Evolutionary conservation across 1,140 invertebrate genomes (phyloP).

Genomic region (Drosophila guanche): DNA sequence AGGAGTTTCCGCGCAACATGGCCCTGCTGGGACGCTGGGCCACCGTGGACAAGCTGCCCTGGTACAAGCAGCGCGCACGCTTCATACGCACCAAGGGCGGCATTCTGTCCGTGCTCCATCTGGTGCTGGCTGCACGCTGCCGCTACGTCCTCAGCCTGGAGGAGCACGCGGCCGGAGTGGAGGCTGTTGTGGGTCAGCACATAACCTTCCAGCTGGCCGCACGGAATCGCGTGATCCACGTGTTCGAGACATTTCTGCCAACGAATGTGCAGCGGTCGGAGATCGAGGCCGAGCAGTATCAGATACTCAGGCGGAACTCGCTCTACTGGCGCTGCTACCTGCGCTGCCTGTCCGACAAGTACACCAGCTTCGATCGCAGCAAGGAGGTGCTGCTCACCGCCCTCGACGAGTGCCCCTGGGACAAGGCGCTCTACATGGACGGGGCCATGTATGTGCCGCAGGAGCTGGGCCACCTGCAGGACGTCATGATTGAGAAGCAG

Average conservation of each 20-base stretch:
- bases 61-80: constrained; percentile 56
- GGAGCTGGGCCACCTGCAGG: constrained; percentile 87
- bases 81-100: constrained; percentile 53
- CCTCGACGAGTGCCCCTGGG: constrained; percentile 88
- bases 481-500: constrained; percentile 89
- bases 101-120: constrained; percentile 58
- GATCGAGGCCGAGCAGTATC: constrained; percentile 42
- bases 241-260: constrained; percentile 68
- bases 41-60: constrained; percentile 40
- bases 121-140: constrained; percentile 55
- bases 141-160: constrained; percentile 28
- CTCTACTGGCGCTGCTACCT: constrained; percentile 80
- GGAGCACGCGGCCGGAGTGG: background rate
- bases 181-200: background rate
- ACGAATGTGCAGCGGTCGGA: constrained; percentile 43
- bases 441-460: constrained; percentile 84
- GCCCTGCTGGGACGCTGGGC: constrained; percentile 83
- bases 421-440: constrained; percentile 86
- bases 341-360: constrained; percentile 57
- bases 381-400: constrained; percentile 85
- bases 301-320: constrained; percentile 58
- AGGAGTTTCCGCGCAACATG: constrained; percentile 86
- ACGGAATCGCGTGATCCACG: constrained; percentile 69
- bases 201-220: constrained; percentile 24
- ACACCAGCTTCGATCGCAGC: constrained; percentile 65